A percentile compares a stretch with the other conserved stretches of the same genome.
These are phyloP conservation scores for Drosophila kambysellisi DNA, from an alignment of 2,888 invertebrate species.

Conservation along the genomic window DNA sequence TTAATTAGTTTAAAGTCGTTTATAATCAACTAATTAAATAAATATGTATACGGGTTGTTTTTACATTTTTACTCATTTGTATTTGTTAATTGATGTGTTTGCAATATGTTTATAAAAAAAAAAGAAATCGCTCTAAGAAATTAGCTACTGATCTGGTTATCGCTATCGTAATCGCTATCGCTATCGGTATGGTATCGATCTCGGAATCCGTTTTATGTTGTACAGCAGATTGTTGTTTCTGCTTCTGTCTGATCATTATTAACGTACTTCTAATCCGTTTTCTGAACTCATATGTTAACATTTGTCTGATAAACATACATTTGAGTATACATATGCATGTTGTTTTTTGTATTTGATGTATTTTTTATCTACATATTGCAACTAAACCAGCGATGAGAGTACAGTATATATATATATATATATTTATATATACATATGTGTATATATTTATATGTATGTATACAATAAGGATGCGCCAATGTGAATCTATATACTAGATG, in stretches of 20 bases:
- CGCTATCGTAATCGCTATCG: neutral
- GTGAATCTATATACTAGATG: slow-evolving; percentile 14
- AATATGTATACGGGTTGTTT: slow-evolving; percentile 59
- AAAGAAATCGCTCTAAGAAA: slow-evolving; percentile 21
- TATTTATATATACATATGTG: slow-evolving; percentile 9
- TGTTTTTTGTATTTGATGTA: slow-evolving; percentile 4
- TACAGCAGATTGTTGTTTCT: neutral
- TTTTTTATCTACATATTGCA: slow-evolving; percentile 74
- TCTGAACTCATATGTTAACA: slow-evolving; percentile 5
- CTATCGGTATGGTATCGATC: neutral
- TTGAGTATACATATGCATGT: slow-evolving; percentile 13
- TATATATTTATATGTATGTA: slow-evolving; percentile 20
- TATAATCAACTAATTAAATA: slow-evolving; percentile 74
- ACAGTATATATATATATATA: slow-evolving; percentile 31
- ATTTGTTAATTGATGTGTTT: slow-evolving; percentile 27
- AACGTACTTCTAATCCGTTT: neutral
- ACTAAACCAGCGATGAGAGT: slow-evolving; percentile 72
- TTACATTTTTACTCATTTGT: slow-evolving; percentile 37
- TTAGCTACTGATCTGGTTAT: slow-evolving; percentile 28
- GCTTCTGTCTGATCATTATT: neutral
- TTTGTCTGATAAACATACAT: slow-evolving; percentile 11
- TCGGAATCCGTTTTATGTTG: neutral
- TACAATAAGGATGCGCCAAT: neutral
- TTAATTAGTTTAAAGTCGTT: slow-evolving; percentile 69
- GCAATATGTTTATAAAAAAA: slow-evolving; percentile 17